phyloP scores from a whole-genome alignment of 2,888 invertebrate species.

The Drosophila recens region DNA sequence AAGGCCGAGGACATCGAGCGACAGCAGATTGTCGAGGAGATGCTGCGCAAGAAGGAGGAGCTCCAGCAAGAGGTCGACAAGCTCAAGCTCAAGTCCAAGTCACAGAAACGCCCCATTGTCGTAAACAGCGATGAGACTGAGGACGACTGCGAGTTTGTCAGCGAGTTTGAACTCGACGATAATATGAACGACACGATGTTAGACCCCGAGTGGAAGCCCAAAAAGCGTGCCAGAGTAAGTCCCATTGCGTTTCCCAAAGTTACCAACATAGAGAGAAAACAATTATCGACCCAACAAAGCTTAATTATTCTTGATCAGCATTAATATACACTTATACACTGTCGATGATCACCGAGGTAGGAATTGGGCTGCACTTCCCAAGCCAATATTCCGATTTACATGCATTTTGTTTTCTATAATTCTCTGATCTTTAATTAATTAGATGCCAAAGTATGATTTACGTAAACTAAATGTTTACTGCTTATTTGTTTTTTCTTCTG shows the following conservation, averaged over 20 bases:
- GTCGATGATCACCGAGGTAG: too few species aligned
- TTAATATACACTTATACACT: too few species aligned
- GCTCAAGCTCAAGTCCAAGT: neutral
- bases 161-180: neutral
- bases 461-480: too few species aligned
- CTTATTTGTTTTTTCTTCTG: too few species aligned
- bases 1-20: conserved; percentile 4
- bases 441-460: too few species aligned
- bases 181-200: neutral
- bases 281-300: too few species aligned
- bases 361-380: too few species aligned
- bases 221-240: conserved; percentile 23
- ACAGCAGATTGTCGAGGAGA: conserved; percentile 45
- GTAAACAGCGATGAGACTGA: neutral
- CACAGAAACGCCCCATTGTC: neutral
- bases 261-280: too few species aligned
- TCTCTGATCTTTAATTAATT: too few species aligned
- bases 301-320: too few species aligned
- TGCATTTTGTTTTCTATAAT: too few species aligned
- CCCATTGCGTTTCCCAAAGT: neutral
- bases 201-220: conserved; percentile 58
- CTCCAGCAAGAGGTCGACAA: conserved; percentile 42
- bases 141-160: neutral
- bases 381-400: too few species aligned
- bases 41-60: conserved; percentile 30